Conservation (phyloP, 2,888 invertebrate genomes). For the Pyrochroa serraticornis region DNA sequence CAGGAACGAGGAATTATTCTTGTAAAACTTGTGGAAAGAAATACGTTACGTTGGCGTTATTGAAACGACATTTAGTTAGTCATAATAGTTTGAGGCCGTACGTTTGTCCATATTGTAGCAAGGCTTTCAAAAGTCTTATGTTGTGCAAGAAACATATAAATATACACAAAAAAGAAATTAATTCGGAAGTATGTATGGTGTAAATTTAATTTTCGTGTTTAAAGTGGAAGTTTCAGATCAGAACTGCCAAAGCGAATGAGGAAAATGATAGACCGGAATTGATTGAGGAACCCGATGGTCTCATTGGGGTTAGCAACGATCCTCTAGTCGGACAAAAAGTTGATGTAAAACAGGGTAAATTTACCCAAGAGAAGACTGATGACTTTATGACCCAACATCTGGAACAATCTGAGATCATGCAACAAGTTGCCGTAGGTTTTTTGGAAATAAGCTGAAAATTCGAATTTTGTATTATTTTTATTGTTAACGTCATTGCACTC, state of each 20-base stretch:
- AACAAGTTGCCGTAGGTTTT: too few relatives aligned
- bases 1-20: conserved; percentile 48
- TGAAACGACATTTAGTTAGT: conserved; percentile 54
- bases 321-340: too few relatives aligned
- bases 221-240: background rate
- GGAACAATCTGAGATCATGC: too few relatives aligned
- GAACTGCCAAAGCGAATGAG: background rate
- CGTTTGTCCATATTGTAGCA: conserved; percentile 67
- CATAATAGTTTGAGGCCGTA: conserved; percentile 59
- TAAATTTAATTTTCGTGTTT: background rate
- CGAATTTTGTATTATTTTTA: too few relatives aligned
- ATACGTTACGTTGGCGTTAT: conserved; percentile 51
- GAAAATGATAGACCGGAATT: too few relatives aligned
- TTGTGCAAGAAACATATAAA: conserved; percentile 71
- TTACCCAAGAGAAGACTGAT: too few relatives aligned
- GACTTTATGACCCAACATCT: too few relatives aligned
- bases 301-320: too few relatives aligned
- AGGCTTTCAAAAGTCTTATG: conserved; percentile 64
- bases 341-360: too few relatives aligned
- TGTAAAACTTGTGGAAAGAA: conserved; percentile 55
- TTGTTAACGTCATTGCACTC: too few relatives aligned
- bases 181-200: background rate
- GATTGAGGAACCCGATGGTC: too few relatives aligned
- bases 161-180: conserved; percentile 61
- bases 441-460: too few relatives aligned